Evolutionary conservation across 2,797 vertebrate genomes (phyloP).

Genomic region (Malurus splendens): DNA sequence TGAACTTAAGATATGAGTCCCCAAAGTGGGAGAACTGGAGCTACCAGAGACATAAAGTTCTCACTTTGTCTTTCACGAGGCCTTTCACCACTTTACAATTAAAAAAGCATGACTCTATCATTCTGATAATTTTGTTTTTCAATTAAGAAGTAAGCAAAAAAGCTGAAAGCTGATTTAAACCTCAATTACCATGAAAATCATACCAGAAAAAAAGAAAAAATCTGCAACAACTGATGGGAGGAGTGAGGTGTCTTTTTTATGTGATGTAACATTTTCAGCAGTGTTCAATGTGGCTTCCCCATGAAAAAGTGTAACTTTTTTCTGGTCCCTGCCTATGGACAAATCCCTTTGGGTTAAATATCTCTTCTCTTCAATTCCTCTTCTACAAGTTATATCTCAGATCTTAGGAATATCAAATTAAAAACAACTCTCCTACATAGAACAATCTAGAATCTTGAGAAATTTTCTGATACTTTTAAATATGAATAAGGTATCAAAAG

Average conservation of each 20-base stretch:
- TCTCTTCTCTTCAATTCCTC: neutral
- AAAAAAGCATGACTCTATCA: neutral
- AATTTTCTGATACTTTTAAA: neutral
- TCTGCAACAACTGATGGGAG: neutral
- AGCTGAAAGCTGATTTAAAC: neutral
- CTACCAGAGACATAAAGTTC: neutral
- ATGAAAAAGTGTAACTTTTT: neutral
- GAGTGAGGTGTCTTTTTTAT: fast-evolving
- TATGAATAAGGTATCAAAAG: neutral
- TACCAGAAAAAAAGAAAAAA: neutral
- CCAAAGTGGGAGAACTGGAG: neutral
- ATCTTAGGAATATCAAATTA: neutral
- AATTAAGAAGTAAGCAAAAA: neutral
- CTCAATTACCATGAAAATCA: neutral
- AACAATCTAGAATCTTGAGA: neutral
- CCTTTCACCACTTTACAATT: neutral
- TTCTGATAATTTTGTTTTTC: neutral
- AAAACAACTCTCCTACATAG: neutral
- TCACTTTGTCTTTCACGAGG: neutral
- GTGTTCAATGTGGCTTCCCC: neutral
- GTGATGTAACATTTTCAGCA: neutral
- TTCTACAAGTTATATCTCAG: neutral
- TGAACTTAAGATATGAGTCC: neutral
- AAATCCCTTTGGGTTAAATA: neutral
- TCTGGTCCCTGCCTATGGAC: neutral